phyloP scores from a whole-genome alignment of 2,888 invertebrate species.

The Tenthredo amoena region DNA sequence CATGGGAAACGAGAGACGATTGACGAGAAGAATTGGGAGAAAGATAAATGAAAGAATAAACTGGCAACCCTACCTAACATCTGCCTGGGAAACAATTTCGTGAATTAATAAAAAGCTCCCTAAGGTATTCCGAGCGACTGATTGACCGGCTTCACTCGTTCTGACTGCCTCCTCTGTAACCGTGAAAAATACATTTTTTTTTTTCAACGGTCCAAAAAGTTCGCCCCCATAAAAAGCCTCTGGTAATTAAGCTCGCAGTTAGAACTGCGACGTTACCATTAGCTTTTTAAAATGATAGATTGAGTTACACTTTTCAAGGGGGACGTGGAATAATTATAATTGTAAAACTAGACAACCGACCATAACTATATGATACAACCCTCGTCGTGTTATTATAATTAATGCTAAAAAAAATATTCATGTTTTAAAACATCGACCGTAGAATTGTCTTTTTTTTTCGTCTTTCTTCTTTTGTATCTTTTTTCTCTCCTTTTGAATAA shows the following conservation, averaged over 20 bases:
- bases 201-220: background rate
- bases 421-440: background rate
- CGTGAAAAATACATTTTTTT: background rate
- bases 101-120: conserved; percentile 22
- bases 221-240: background rate
- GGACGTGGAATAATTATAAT: background rate
- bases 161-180: background rate
- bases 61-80: background rate
- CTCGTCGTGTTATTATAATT: background rate
- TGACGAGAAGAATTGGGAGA: background rate
- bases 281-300: background rate
- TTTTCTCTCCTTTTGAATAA: background rate
- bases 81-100: background rate
- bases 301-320: background rate
- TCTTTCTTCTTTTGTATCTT: background rate
- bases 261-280: background rate
- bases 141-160: conserved; percentile 8
- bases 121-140: conserved; percentile 1
- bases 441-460: background rate
- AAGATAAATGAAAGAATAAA: background rate
- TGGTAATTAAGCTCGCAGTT: background rate
- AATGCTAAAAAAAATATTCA: background rate
- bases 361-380: background rate
- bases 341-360: background rate
- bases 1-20: too few species aligned